Conservation (phyloP, 2,113 vertebrate species). For the Vulpes ferrilata region DNA sequence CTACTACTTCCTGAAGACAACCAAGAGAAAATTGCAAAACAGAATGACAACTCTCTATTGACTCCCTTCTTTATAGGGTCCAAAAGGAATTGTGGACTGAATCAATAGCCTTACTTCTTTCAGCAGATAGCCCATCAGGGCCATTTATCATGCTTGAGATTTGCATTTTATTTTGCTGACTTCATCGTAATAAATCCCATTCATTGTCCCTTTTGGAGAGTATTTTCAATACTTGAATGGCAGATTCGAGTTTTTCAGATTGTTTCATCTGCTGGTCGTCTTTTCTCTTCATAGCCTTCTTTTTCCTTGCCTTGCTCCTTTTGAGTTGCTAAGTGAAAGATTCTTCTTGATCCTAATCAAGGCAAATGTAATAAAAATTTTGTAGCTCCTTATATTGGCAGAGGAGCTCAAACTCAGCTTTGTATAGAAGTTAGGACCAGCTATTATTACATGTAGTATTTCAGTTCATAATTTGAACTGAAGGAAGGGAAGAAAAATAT, state of each 20-base stretch:
- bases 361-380: conserved; percentile 79
- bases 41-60: conserved; percentile 64
- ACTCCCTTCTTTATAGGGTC: conserved; percentile 82
- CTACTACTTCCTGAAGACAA: conserved; percentile 82
- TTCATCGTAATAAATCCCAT: conserved; percentile 82
- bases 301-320: conserved; percentile 68
- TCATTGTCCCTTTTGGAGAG: conserved; percentile 80
- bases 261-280: conserved; percentile 84
- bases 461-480: conserved; percentile 76
- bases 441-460: conserved; percentile 69
- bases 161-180: conserved; percentile 81
- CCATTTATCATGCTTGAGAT: conserved; percentile 80
- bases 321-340: conserved; percentile 70
- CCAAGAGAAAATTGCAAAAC: conserved; percentile 73
- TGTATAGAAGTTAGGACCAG: conserved; percentile 78
- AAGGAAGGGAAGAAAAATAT: conserved; percentile 79
- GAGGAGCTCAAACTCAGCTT: conserved; percentile 51
- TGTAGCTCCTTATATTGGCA: conserved; percentile 77
- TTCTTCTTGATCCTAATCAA: conserved; percentile 74
- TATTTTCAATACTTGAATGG: conserved; percentile 89
- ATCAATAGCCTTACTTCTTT: conserved; percentile 78
- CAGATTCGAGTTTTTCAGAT: conserved; percentile 87
- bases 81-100: conserved; percentile 84
- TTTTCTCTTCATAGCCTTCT: conserved; percentile 66
- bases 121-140: conserved; percentile 77